Conservation (phyloP, 1,140 invertebrate genomes). For the Pararge aegeria region DNA sequence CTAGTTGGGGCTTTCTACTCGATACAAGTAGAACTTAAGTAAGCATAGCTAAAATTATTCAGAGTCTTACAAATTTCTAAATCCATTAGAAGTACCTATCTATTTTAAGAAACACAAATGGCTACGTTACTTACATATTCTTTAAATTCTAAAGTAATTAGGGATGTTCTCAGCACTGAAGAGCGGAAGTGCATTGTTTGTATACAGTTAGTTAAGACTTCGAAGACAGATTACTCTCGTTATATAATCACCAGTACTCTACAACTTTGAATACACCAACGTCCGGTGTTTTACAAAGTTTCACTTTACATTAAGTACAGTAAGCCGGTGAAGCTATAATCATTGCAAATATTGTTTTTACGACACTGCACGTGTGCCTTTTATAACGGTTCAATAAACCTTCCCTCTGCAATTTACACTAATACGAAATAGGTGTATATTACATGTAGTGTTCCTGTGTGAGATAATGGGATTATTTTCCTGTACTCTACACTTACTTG, state of each 20-base stretch:
- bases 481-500: neutral
- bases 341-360: conserved; percentile 8
- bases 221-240: conserved; percentile 36
- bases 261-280: conserved; percentile 37
- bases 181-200: conserved; percentile 24
- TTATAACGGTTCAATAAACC: neutral
- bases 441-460: no score
- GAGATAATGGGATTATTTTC: no score
- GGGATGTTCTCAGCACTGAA: conserved; percentile 13
- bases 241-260: conserved; percentile 34
- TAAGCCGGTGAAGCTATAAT: conserved; percentile 4
- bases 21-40: no score
- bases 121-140: neutral
- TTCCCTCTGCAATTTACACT: neutral
- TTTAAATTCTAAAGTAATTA: conserved; percentile 3
- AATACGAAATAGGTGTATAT: neutral
- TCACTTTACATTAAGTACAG: conserved; percentile 3
- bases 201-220: conserved; percentile 33
- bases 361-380: neutral
- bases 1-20: no score
- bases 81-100: no score
- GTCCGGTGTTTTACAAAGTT: conserved; percentile 29
- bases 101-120: neutral
- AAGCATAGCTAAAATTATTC: neutral
- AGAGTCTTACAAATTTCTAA: neutral